phyloP scores from a whole-genome alignment of 2,797 vertebrate genomes.

The Chiloscyllium punctatum region DNA sequence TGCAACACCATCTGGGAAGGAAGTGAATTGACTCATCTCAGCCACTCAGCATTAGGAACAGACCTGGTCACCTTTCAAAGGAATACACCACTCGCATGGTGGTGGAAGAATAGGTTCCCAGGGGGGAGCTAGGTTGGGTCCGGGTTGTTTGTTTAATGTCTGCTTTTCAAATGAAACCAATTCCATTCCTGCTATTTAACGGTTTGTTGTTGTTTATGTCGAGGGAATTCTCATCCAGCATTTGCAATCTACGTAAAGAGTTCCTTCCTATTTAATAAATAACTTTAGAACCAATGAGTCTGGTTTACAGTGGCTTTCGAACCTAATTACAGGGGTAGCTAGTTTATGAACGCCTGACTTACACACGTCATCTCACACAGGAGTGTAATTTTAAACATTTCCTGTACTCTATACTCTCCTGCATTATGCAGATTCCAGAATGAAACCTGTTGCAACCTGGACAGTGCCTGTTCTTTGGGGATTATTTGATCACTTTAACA shows the following conservation, averaged over 20 bases:
- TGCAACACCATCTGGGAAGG: neutral
- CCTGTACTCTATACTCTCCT: too few species aligned
- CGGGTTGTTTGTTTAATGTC: neutral
- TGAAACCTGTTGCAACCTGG: too few species aligned
- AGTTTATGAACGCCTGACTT: too few species aligned
- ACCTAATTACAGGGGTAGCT: neutral
- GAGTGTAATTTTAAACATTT: too few species aligned
- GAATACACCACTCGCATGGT: neutral
- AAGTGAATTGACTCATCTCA: neutral
- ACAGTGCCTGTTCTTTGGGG: too few species aligned
- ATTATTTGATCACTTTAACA: too few species aligned
- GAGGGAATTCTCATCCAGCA: neutral
- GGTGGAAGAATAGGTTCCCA: neutral
- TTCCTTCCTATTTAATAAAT: neutral
- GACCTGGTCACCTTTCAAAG: neutral
- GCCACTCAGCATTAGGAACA: neutral
- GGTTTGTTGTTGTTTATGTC: neutral
- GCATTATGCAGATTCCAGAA: too few species aligned
- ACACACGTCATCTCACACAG: too few species aligned
- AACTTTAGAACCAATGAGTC: neutral
- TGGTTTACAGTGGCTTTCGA: neutral
- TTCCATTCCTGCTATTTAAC: neutral
- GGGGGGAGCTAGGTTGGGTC: neutral
- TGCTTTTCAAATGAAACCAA: neutral
- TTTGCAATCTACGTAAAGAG: constrained; percentile 2